Evolutionary conservation across 2,888 invertebrate genomes (phyloP).

Genomic region (Ophion obscuratus): DNA sequence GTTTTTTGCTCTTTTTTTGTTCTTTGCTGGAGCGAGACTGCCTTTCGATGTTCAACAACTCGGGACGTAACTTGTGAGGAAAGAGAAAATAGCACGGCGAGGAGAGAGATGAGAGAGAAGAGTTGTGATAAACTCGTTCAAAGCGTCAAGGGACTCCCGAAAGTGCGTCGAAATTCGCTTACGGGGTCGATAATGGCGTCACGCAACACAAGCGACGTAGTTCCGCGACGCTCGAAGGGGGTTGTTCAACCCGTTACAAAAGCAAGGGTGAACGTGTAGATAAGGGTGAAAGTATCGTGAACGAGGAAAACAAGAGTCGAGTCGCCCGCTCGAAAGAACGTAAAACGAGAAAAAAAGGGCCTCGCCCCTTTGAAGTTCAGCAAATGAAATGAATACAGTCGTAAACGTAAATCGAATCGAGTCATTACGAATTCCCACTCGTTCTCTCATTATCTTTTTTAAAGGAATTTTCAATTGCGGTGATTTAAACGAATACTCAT

Average conservation of each 20-base stretch:
- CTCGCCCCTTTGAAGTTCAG: constrained; percentile 71
- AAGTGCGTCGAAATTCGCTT: constrained; percentile 69
- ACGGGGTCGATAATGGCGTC: constrained; percentile 68
- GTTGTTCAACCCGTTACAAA: constrained; percentile 18
- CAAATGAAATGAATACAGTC: constrained; percentile 71
- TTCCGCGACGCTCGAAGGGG: neutral
- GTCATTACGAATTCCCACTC: neutral
- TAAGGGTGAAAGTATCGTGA: neutral
- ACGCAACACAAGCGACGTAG: constrained; percentile 22
- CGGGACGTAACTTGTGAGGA: constrained; percentile 25
- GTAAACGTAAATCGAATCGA: constrained; percentile 78
- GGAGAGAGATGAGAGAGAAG: constrained; percentile 20
- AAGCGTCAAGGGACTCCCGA: constrained; percentile 63
- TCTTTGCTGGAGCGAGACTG: constrained; percentile 32
- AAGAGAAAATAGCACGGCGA: neutral
- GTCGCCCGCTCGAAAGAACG: neutral
- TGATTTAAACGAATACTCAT: neutral
- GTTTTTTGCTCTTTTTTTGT: constrained; percentile 1
- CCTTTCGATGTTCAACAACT: constrained; percentile 9
- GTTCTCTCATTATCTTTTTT: neutral
- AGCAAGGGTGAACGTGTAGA: constrained; percentile 32
- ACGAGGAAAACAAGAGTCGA: neutral
- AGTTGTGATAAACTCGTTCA: constrained; percentile 60
- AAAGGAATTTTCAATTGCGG: neutral
- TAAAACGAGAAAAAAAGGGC: constrained; percentile 29